A percentile compares a stretch with the other conserved stretches of the same genome.
These are phyloP conservation scores for Pseudoips prasinana DNA, from an alignment of 2,888 invertebrate species.

Conservation along the genomic window DNA sequence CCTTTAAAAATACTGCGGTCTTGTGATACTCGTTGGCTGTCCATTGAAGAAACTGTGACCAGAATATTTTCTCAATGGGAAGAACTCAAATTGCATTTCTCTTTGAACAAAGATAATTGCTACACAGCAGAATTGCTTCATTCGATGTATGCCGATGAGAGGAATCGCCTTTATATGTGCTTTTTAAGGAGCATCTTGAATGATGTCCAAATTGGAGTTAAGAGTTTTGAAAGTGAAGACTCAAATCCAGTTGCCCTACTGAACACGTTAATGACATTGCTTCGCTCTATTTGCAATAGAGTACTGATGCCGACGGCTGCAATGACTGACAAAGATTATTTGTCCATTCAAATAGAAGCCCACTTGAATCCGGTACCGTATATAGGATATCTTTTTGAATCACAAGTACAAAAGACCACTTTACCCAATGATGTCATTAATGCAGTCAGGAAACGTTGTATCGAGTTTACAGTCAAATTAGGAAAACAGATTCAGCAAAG, in stretches of 20 bases:
- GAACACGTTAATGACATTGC: background rate
- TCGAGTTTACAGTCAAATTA: constrained; percentile 1
- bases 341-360: constrained; percentile 16
- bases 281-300: constrained; percentile 5
- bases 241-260: constrained; percentile 2
- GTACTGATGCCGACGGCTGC: constrained; percentile 15
- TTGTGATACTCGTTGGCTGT: constrained; percentile 15
- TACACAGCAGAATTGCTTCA: constrained; percentile 10
- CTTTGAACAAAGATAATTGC: constrained; percentile 9
- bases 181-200: constrained; percentile 5
- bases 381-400: constrained; percentile 23
- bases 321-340: constrained; percentile 21
- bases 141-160: constrained; percentile 5
- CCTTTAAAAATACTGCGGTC: background rate
- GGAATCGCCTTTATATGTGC: constrained; percentile 4
- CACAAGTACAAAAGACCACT: constrained; percentile 4
- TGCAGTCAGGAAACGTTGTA: background rate
- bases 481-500: constrained; percentile 9
- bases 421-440: background rate
- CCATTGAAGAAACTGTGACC: constrained; percentile 9
- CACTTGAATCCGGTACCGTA: constrained; percentile 17
- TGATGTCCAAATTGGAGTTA: constrained; percentile 6
- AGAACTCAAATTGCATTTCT: constrained; percentile 15
- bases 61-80: constrained; percentile 16
- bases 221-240: constrained; percentile 10